A percentile compares a stretch with the other conserved stretches of the same genome.
These are phyloP conservation scores for Semaprochilodus insignis DNA, from an alignment of 2,797 vertebrate species.

Conservation along the genomic window DNA sequence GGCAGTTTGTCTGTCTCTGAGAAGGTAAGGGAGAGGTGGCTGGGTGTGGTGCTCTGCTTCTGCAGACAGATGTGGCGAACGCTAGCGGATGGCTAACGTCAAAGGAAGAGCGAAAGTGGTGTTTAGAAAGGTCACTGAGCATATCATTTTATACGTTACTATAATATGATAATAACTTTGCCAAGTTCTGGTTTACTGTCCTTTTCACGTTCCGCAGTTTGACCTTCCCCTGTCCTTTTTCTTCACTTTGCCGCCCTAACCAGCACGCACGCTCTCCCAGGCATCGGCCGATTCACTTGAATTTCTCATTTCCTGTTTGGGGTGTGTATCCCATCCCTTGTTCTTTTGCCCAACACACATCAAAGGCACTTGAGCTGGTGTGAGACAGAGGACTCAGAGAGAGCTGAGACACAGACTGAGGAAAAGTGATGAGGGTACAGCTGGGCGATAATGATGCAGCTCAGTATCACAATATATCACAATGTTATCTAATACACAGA, in stretches of 20 bases:
- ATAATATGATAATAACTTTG: background rate
- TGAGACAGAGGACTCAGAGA: slow-evolving; percentile 22
- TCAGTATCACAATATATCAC: background rate
- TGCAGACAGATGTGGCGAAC: slow-evolving; percentile 33
- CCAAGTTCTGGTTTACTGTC: background rate
- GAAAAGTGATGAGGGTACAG: background rate
- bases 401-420: slow-evolving; percentile 5
- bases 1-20: background rate
- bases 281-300: slow-evolving; percentile 69
- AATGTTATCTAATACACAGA: no score
- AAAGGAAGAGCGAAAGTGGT: slow-evolving; percentile 34
- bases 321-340: slow-evolving; percentile 78
- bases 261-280: slow-evolving; percentile 44
- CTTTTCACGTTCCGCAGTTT: slow-evolving; percentile 43
- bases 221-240: slow-evolving; percentile 36
- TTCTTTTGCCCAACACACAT: slow-evolving; percentile 78
- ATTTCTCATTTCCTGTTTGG: slow-evolving; percentile 84
- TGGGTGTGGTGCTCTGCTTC: background rate
- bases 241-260: slow-evolving; percentile 20
- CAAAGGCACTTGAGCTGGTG: slow-evolving; percentile 62
- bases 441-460: background rate
- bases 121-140: slow-evolving; percentile 54
- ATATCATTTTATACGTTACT: background rate
- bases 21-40: slow-evolving; percentile 24
- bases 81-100: slow-evolving; percentile 29